Conservation (phyloP, 2,113 vertebrate species). For the Budorcas taxicolor region DNA sequence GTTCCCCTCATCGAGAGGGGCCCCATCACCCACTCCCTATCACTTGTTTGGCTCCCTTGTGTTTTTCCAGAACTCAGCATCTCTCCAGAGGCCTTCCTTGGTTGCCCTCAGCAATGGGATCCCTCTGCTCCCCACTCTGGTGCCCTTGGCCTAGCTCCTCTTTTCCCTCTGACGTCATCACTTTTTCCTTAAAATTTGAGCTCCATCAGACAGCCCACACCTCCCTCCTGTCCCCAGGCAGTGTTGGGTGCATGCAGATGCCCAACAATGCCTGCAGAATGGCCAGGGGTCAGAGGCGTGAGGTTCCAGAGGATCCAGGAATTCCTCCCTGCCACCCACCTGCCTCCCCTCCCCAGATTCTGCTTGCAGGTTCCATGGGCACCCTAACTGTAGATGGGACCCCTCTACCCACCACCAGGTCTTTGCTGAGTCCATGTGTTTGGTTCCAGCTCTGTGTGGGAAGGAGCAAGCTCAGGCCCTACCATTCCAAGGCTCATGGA, state of each 20-base stretch:
- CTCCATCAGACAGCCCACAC: background rate
- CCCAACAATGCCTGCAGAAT: background rate
- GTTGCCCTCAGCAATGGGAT: background rate
- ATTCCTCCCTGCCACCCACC: background rate
- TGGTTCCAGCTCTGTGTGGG: background rate
- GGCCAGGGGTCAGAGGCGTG: background rate
- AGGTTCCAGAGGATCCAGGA: background rate
- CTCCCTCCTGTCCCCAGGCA: background rate
- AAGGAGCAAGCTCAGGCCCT: background rate
- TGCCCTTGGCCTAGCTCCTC: background rate
- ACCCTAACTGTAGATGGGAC: background rate
- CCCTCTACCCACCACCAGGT: background rate
- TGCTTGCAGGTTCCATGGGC: background rate
- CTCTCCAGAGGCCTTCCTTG: background rate
- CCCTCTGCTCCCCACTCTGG: background rate
- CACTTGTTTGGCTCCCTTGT: background rate
- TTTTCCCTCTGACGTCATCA: background rate
- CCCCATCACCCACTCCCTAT: background rate
- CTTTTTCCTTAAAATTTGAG: background rate
- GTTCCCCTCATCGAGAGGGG: rapidly evolving
- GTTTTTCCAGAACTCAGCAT: background rate
- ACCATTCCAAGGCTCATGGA: background rate
- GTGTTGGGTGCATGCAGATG: rapidly evolving
- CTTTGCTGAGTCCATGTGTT: background rate
- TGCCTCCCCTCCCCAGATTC: background rate